These are phyloP conservation scores for Pardalotus punctatus DNA, from an alignment of 2,113 vertebrate species.

Conservation along the genomic window DNA sequence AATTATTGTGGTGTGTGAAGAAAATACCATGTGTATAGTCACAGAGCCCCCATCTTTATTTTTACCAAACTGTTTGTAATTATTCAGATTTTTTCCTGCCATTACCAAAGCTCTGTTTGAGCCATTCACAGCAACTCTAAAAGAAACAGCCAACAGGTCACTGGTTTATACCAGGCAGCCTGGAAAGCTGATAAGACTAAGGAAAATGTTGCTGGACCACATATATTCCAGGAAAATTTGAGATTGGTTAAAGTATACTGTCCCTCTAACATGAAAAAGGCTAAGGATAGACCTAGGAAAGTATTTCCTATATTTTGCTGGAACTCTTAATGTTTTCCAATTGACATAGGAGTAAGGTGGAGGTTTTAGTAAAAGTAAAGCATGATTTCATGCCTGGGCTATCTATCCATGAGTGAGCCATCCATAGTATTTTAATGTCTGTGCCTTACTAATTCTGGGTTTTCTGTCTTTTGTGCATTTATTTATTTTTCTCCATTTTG, in stretches of 20 bases:
- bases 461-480: neutral
- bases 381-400: neutral
- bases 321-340: neutral
- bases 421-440: neutral
- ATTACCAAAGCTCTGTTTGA: neutral
- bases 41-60: neutral
- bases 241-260: neutral
- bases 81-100: neutral
- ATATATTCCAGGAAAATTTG: neutral
- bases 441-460: neutral
- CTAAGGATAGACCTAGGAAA: neutral
- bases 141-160: neutral
- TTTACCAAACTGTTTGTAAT: neutral
- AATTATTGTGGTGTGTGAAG: neutral
- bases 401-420: neutral
- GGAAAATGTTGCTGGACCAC: neutral
- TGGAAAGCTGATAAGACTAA: neutral
- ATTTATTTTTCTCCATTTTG: neutral
- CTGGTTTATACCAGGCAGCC: neutral
- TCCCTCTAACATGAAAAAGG: neutral
- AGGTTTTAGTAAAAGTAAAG: neutral
- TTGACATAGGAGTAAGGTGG: neutral
- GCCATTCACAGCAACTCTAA: neutral
- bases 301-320: neutral
- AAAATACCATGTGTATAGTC: neutral